These are phyloP conservation scores for Scaptomyza caliginosa DNA, from an alignment of 2,888 invertebrate species.

Conservation along the genomic window DNA sequence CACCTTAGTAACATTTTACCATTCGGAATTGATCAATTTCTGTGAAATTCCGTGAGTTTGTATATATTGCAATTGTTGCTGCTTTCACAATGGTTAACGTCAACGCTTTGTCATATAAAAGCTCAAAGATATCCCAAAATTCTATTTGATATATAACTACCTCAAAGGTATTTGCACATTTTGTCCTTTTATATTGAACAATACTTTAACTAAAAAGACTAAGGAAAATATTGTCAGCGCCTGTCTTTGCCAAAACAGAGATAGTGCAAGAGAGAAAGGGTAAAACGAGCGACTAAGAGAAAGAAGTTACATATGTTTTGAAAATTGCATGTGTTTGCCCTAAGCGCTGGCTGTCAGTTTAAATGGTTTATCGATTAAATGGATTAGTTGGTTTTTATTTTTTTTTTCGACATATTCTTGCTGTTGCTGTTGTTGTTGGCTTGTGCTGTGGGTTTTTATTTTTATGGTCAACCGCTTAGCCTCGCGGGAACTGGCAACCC, in stretches of 20 bases:
- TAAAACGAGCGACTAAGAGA: neutral
- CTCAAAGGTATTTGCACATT: no score
- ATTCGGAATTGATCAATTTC: neutral
- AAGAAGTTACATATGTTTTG: neutral
- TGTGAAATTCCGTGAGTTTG: neutral
- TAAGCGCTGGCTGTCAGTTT: conserved; percentile 1
- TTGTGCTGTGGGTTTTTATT: neutral
- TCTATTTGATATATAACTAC: neutral
- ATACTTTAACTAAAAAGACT: no score
- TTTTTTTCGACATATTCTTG: neutral
- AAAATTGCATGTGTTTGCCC: conserved; percentile 11
- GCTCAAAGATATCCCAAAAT: no score
- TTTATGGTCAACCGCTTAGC: conserved; percentile 22
- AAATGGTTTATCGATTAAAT: conserved; percentile 42
- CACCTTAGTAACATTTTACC: conserved; percentile 1
- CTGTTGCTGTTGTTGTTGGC: neutral
- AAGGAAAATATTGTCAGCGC: neutral
- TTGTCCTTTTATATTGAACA: no score
- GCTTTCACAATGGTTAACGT: neutral
- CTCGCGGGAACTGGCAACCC: conserved; percentile 26
- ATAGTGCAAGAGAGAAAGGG: neutral
- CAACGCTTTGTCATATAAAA: no score
- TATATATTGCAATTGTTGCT: neutral
- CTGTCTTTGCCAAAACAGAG: neutral
- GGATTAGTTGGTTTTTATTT: conserved; percentile 7